Evolutionary conservation across 2,113 vertebrate species (phyloP).

Genomic region (Odocoileus virginianus): DNA sequence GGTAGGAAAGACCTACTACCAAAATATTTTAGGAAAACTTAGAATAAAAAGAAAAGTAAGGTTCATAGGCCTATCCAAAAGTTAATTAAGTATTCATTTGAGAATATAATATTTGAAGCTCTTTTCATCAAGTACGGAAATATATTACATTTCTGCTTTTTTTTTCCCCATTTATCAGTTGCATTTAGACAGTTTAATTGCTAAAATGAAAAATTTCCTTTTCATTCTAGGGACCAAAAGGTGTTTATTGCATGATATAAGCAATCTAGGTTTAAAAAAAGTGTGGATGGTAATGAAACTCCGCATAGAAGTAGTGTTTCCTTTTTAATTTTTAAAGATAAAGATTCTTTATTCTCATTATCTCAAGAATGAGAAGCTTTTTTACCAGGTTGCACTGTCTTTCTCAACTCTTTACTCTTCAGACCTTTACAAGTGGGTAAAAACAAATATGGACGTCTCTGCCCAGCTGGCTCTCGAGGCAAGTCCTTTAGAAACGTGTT

Average conservation of each 20-base stretch:
- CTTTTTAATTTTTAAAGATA: neutral
- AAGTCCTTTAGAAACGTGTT: neutral
- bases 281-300: neutral
- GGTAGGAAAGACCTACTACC: neutral
- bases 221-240: conserved; percentile 18
- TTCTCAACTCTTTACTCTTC: neutral
- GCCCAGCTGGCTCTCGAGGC: neutral
- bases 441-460: neutral
- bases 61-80: conserved; percentile 14
- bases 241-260: conserved; percentile 3
- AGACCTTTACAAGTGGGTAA: neutral
- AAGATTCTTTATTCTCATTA: neutral
- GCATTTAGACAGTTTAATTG: conserved; percentile 32
- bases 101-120: conserved; percentile 11
- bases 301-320: neutral
- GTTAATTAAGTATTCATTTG: conserved; percentile 48
- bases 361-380: neutral
- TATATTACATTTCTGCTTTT: conserved; percentile 30
- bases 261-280: neutral
- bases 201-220: conserved; percentile 33
- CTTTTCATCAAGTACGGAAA: conserved; percentile 23
- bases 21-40: conserved; percentile 43
- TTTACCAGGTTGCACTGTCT: neutral
- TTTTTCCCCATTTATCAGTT: conserved; percentile 4
- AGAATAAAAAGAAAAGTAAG: neutral